phyloP scores from a whole-genome alignment of 2,797 vertebrate genomes.

The Myiotriccus ornatus region DNA sequence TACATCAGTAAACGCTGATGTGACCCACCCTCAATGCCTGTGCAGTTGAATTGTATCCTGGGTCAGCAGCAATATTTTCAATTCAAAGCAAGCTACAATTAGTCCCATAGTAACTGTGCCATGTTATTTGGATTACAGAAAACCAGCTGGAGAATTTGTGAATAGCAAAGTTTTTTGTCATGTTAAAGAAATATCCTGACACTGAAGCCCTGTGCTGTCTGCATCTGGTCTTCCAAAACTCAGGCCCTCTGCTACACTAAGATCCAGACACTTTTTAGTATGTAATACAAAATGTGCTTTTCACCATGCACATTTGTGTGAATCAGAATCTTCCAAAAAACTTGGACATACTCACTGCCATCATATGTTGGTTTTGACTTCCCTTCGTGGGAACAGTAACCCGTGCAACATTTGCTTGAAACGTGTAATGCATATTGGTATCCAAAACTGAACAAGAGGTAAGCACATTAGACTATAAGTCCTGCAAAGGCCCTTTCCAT shows the following conservation, averaged over 20 bases:
- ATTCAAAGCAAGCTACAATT: not conserved
- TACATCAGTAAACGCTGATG: not conserved
- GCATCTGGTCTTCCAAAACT: not conserved
- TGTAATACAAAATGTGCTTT: not conserved
- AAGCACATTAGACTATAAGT: not conserved
- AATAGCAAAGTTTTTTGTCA: not conserved
- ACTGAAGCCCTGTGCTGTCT: not conserved
- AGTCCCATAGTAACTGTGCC: not conserved
- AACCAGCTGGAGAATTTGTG: not conserved
- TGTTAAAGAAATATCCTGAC: not conserved
- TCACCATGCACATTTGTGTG: not conserved
- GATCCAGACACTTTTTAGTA: not conserved
- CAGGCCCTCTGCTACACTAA: not conserved
- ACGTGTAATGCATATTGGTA: rapidly evolving
- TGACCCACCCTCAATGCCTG: not conserved
- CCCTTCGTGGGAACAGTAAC: not conserved
- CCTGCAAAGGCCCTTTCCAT: not conserved
- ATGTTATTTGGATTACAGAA: not conserved
- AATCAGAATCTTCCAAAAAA: not conserved
- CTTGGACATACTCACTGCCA: not conserved
- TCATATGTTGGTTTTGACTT: not conserved
- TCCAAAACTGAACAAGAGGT: not conserved
- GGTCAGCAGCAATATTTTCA: not conserved
- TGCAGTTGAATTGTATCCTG: not conserved
- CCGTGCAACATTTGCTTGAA: not conserved